Percentiles rank a stretch among this genome's conserved stretches.
Conservation (phyloP, 2,797 vertebrate species). For the Salmo trutta region DNA sequence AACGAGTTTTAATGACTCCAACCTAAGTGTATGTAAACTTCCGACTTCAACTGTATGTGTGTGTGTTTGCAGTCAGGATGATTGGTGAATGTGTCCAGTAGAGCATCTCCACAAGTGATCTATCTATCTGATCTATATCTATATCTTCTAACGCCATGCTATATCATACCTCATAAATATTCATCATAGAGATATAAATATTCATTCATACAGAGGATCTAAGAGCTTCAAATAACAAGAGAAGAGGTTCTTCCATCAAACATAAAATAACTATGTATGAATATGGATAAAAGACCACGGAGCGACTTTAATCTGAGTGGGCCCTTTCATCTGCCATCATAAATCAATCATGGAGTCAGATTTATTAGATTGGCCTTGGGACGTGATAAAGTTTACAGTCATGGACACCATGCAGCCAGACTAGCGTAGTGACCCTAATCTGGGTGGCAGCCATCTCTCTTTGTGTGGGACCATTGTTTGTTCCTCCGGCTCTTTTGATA, state of each 20-base stretch:
- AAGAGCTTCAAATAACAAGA: background rate
- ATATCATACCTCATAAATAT: conserved; percentile 3
- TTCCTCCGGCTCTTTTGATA: conserved; percentile 48
- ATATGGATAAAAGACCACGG: conserved; percentile 47
- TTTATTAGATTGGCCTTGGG: conserved; percentile 50
- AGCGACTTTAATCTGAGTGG: conserved; percentile 57
- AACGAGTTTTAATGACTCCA: too few relatives aligned
- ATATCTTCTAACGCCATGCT: background rate
- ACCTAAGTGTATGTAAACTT: too few relatives aligned
- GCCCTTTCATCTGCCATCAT: conserved; percentile 24
- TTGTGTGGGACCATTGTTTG: conserved; percentile 47
- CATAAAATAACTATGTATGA: conserved; percentile 47
- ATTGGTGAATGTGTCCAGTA: background rate
- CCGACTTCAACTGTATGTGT: too few relatives aligned
- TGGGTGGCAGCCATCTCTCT: conserved; percentile 29
- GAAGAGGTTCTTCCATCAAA: conserved; percentile 23
- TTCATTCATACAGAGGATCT: conserved; percentile 19
- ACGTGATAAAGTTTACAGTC: conserved; percentile 55
- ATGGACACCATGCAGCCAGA: conserved; percentile 29
- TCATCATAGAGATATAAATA: background rate
- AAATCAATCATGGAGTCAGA: conserved; percentile 55
- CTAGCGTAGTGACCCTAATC: conserved; percentile 51
- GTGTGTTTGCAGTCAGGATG: background rate
- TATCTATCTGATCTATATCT: background rate
- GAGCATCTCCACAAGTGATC: background rate